Evolutionary conservation across 2,113 vertebrate genomes (phyloP), one percentile per base, ranked within the genome.

Genomic region (Mus musculus): DNA sequence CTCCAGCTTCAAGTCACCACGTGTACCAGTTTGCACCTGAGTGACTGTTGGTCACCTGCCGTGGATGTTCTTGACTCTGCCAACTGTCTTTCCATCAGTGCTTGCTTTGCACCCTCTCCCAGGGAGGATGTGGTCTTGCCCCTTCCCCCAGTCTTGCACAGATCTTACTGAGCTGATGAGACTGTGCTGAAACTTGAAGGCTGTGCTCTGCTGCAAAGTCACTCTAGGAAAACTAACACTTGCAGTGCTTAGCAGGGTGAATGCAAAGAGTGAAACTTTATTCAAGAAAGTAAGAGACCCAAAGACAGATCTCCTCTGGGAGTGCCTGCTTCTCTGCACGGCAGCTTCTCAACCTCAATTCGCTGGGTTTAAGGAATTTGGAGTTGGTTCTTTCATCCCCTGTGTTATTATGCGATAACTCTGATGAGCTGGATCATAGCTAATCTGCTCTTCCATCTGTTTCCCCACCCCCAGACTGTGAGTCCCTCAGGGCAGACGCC

Each of bases 361-460:
- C 88, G 7, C 59, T 86, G 49, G 56, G 81, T 80, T 63, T 88
- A 42, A 89, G 33, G 59, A 67, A 28, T 71, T 69, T 52, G 76
- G 77, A 91, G 36, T 77, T 39, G 52, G 49, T 56, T 65, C 11
- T 16, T 36, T 69, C 54, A 81, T 90, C 69, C 71, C 42, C 59
- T 63, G 19, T 39, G 71, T 65, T 91, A 78, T 84, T 90, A 63
- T 91, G 1, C 28, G 59, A 88, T 92, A 89, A 91, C 88, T 42
- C 92, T 67, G 76, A 67, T 65, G 22, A 59, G 88, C 54, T 84
- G 71, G 87, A 87, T 61, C 88, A 22, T 84, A 82, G 90, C 65
- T 91, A 91, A 96, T 90, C 95, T 75, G 63, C 88, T 94, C 85
- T 89, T 54, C 69, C 95, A 94, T 96, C 93, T 95, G 71, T 59